phyloP scores from a whole-genome alignment of 2,113 vertebrate species.

The Crotalus helleri region DNA sequence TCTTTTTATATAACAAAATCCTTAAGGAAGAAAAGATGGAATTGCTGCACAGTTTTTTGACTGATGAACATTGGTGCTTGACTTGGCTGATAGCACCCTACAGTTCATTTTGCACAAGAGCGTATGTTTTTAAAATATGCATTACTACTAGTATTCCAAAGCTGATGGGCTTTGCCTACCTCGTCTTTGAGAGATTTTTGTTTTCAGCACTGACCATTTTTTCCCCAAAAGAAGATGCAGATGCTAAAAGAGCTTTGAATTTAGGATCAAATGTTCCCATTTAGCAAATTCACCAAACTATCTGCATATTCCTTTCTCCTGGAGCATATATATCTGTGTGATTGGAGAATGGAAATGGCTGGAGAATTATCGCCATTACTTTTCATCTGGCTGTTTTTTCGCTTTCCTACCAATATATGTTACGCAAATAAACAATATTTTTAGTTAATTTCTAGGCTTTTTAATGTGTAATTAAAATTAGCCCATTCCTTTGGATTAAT shows the following conservation, averaged over 20 bases:
- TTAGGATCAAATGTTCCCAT: constrained; percentile 1
- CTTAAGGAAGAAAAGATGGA: not conserved
- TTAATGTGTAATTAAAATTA: not conserved
- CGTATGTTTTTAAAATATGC: not conserved
- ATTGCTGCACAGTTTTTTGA: not conserved
- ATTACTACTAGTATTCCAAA: not conserved
- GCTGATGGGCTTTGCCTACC: not conserved
- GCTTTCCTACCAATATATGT: not conserved
- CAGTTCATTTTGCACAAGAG: not conserved
- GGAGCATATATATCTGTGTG: not conserved
- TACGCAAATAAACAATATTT: not conserved
- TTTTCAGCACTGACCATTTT: not conserved
- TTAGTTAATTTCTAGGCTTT: not conserved
- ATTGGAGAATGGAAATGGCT: not conserved
- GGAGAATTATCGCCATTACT: not conserved
- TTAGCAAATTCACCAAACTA: not conserved
- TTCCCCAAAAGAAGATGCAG: not conserved
- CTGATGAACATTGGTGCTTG: not conserved
- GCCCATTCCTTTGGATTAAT: not conserved
- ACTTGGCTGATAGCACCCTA: not conserved
- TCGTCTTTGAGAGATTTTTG: not conserved
- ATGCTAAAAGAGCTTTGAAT: constrained; percentile 11
- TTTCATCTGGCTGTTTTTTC: not conserved
- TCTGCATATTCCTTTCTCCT: not conserved
- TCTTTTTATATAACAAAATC: not conserved